Conservation (phyloP, 35 echinoderm and acorn worm genomes). For the Anneissia japonica region DNA sequence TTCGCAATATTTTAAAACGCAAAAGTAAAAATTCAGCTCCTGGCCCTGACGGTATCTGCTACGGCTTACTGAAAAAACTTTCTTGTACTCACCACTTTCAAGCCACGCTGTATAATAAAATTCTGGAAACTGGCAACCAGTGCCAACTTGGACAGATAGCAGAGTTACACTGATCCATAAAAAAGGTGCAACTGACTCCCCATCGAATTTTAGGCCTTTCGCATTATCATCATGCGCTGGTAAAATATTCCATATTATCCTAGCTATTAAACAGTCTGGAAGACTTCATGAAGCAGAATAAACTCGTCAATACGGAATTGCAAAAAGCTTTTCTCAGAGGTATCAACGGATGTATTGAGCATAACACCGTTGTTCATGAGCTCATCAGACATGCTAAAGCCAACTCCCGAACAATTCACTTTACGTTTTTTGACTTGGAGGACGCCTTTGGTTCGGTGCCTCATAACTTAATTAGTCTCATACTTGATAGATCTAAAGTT, state of each 20-base stretch:
- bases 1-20: neutral
- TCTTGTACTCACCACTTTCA: constrained; percentile 10
- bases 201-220: constrained; percentile 11
- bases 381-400: neutral
- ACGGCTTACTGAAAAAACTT: constrained; percentile 12
- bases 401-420: constrained; percentile 1
- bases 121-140: neutral
- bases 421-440: constrained; percentile 31
- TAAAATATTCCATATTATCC: constrained; percentile 15
- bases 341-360: constrained; percentile 25
- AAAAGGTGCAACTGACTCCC: too few species aligned
- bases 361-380: constrained; percentile 21
- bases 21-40: constrained; percentile 13
- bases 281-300: constrained; percentile 6
- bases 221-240: neutral
- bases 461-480: constrained; percentile 9
- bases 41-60: neutral
- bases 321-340: constrained; percentile 8
- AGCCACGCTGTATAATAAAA: constrained; percentile 23
- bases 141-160: neutral
- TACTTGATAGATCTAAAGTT: neutral
- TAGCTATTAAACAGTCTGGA: constrained; percentile 13
- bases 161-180: too few species aligned
- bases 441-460: constrained; percentile 22
- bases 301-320: neutral